Conservation (phyloP, 2,113 vertebrate species). For the Eubucco bourcierii region DNA sequence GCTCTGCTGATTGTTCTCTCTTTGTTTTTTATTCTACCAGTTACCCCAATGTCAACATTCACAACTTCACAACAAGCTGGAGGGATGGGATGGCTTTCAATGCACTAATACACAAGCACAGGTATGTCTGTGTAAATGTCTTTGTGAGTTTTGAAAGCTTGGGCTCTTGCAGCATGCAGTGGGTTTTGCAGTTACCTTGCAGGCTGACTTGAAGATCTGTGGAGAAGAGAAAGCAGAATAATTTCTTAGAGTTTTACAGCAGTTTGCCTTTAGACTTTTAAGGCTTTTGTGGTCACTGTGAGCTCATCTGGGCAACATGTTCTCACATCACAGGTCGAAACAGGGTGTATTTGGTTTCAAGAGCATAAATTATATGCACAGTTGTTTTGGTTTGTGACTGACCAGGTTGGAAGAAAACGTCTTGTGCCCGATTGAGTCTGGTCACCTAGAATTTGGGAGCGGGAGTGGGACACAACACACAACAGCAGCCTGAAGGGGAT, state of each 20-base stretch:
- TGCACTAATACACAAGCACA: conserved; percentile 97
- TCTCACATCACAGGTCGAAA: background rate
- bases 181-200: background rate
- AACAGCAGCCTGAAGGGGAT: background rate
- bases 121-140: conserved; percentile 66
- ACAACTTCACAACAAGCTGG: conserved; percentile 97
- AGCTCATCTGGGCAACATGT: background rate
- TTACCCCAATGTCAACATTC: conserved; percentile 96
- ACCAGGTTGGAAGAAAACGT: background rate
- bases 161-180: background rate
- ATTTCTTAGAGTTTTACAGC: background rate
- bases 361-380: background rate
- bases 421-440: background rate
- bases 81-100: conserved; percentile 98
- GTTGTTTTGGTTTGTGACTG: background rate
- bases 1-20: background rate
- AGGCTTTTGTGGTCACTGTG: background rate
- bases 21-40: conserved; percentile 69
- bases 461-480: background rate
- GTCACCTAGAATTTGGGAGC: accelerated
- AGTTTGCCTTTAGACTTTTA: background rate
- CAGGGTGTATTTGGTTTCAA: background rate
- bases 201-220: background rate
- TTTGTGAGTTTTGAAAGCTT: background rate
- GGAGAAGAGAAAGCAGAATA: background rate